Percentiles rank a stretch among this genome's conserved stretches.
Conservation (phyloP, 2,797 vertebrate species). For the Tamandua tetradactyla region DNA sequence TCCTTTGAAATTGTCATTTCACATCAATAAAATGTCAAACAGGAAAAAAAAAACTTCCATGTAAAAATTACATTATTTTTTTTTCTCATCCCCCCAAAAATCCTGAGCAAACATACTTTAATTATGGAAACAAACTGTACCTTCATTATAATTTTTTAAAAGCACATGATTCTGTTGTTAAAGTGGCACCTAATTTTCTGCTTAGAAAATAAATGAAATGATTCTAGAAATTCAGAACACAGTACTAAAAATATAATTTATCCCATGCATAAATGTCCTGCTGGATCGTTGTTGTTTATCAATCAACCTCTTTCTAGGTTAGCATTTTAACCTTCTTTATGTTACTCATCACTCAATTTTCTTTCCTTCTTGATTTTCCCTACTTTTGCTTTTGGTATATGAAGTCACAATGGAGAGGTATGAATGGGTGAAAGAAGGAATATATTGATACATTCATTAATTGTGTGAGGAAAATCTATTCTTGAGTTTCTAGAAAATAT, state of each 20-base stretch:
- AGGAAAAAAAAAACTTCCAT: background rate
- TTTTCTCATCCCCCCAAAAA: too few relatives aligned
- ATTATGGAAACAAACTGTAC: background rate
- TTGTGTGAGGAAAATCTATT: background rate
- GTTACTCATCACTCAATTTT: background rate
- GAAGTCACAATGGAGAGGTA: background rate
- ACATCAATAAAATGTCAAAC: constrained; percentile 36
- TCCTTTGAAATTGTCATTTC: background rate
- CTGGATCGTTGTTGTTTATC: background rate
- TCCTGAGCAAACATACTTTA: background rate
- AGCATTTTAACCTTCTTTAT: background rate
- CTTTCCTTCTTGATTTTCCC: background rate
- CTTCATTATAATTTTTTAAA: background rate
- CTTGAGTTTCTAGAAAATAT: background rate
- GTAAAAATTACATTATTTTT: background rate
- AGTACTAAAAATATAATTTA: background rate
- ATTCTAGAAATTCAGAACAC: background rate
- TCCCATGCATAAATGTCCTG: too few relatives aligned
- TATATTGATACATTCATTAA: too few relatives aligned
- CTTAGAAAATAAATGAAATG: background rate
- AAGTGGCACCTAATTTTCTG: background rate
- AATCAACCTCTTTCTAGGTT: background rate
- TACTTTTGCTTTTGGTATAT: background rate
- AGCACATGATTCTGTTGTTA: too few relatives aligned
- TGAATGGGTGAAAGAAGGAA: background rate